Conservation (phyloP, 2,797 vertebrate species). For the Avahi laniger region DNA sequence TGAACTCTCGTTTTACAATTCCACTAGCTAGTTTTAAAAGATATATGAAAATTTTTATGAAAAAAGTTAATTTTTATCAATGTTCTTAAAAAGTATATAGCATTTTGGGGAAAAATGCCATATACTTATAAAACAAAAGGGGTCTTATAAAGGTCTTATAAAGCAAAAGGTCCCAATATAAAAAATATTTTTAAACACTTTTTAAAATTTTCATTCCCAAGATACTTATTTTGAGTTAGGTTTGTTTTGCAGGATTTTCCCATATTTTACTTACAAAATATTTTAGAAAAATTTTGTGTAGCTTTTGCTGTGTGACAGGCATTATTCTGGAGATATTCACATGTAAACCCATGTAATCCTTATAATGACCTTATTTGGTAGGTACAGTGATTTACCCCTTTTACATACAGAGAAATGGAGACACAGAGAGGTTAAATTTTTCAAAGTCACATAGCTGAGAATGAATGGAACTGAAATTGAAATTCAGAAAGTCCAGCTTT, state of each 20-base stretch:
- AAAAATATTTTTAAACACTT: background rate
- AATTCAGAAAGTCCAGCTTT: background rate
- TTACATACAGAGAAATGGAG: background rate
- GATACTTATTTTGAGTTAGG: background rate
- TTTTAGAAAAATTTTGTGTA: background rate
- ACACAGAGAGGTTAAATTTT: background rate
- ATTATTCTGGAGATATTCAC: background rate
- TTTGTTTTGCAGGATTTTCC: background rate
- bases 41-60: background rate
- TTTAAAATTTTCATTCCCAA: background rate
- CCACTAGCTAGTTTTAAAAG: background rate
- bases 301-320: background rate
- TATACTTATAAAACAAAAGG: background rate
- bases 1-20: constrained; percentile 40
- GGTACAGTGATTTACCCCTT: background rate
- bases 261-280: background rate
- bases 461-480: background rate
- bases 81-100: background rate
- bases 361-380: background rate
- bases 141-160: background rate
- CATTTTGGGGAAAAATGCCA: background rate
- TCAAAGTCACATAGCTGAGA: background rate
- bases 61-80: background rate
- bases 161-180: background rate
- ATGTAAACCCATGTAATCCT: background rate